phyloP scores from a whole-genome alignment of 2,113 vertebrate species.

The Pseudopipra pipra region DNA sequence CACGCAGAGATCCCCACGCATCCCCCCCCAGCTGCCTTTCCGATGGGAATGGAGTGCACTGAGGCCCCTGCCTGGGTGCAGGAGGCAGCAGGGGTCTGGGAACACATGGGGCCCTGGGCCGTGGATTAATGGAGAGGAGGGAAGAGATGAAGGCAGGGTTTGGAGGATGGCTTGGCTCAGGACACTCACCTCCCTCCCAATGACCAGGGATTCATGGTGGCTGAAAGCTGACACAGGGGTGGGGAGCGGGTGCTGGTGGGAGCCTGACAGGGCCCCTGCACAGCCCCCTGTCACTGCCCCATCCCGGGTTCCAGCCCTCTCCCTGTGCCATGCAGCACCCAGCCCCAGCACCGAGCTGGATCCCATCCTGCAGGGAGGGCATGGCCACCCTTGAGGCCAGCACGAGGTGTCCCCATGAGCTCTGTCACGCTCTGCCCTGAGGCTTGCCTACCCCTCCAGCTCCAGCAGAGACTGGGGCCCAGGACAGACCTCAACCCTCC shows the following conservation, averaged over 20 bases:
- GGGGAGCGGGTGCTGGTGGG: neutral
- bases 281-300: neutral
- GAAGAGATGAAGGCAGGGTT: neutral
- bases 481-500: neutral
- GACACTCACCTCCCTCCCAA: neutral
- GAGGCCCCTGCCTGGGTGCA: neutral
- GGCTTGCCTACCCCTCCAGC: neutral
- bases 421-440: neutral
- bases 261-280: neutral
- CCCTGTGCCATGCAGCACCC: neutral
- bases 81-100: neutral
- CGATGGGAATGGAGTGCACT: accelerated
- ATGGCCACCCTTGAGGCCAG: accelerated
- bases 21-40: neutral
- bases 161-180: neutral
- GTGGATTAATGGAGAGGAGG: neutral
- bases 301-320: neutral
- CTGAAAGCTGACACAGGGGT: accelerated
- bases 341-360: neutral
- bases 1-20: neutral
- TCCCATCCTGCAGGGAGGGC: accelerated
- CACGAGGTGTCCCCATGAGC: neutral
- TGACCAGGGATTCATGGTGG: accelerated
- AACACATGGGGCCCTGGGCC: neutral
- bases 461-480: neutral